Conservation (phyloP, 2,113 vertebrate species). For the Peromyscus leucopus region DNA sequence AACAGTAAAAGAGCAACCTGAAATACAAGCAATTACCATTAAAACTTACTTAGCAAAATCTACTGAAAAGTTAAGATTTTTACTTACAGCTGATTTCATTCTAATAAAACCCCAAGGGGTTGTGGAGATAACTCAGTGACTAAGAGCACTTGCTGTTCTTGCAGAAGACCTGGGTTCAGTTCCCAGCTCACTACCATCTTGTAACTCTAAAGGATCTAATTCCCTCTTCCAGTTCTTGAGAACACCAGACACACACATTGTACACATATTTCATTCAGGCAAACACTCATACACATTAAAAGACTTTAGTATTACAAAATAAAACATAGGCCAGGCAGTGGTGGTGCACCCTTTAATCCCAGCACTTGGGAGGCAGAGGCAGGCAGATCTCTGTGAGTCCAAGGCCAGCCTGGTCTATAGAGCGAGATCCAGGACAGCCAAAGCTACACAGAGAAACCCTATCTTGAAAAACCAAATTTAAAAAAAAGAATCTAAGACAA, state of each 20-base stretch:
- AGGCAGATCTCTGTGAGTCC: background rate
- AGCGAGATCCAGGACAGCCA: background rate
- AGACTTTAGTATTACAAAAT: background rate
- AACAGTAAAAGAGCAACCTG: constrained; percentile 96
- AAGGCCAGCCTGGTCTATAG: background rate
- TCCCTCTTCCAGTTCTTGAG: background rate
- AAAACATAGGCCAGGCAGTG: background rate
- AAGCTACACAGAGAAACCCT: background rate
- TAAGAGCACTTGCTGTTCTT: background rate
- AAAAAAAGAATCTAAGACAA: background rate
- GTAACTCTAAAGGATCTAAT: background rate
- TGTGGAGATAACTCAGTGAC: background rate
- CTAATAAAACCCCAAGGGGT: background rate
- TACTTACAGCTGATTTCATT: background rate
- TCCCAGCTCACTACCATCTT: background rate
- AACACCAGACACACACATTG: background rate
- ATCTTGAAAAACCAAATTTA: background rate
- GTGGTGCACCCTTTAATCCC: background rate
- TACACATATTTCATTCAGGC: too few relatives aligned
- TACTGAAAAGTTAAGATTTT: background rate
- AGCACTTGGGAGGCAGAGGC: background rate
- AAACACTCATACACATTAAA: background rate
- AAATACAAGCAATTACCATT: constrained; percentile 30
- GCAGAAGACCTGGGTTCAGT: background rate
- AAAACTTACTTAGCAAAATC: background rate